phyloP scores from a whole-genome alignment of 2,113 vertebrate species.

The Tupaia tana region DNA sequence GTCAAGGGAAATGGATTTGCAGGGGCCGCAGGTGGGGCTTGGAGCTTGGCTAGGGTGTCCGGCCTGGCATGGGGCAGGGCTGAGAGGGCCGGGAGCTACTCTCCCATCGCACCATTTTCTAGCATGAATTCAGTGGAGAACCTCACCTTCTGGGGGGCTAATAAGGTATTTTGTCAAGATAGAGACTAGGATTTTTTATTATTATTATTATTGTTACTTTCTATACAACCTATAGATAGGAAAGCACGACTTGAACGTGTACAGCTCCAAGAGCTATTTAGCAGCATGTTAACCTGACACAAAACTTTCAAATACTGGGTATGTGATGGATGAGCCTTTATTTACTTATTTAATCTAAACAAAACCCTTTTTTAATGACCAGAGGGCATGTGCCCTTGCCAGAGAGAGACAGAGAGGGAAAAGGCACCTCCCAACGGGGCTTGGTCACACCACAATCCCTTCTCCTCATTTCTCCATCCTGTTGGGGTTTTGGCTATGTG shows the following conservation, averaged over 20 bases:
- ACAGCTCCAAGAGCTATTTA: not conserved
- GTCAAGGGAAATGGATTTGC: not conserved
- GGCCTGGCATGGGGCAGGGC: fast-evolving
- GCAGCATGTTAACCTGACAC: not conserved
- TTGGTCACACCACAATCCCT: no score
- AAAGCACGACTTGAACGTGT: not conserved
- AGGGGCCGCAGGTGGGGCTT: not conserved
- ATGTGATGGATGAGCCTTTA: fast-evolving
- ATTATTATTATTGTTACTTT: no score
- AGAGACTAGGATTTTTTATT: not conserved
- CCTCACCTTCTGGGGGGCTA: not conserved
- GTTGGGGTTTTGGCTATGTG: no score
- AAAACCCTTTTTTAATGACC: no score
- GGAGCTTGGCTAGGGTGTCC: not conserved
- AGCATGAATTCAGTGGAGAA: not conserved
- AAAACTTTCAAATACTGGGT: not conserved
- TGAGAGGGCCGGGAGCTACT: not conserved
- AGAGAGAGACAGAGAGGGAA: no score
- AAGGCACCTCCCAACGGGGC: no score
- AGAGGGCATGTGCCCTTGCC: no score
- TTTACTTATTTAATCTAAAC: no score
- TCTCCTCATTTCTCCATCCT: no score
- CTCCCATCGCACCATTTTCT: not conserved
- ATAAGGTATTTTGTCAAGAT: not conserved
- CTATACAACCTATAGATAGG: no score